These are phyloP conservation scores for Anthopleura sola DNA, from an alignment of 64 coral and sea anemone species.

Conservation along the genomic window DNA sequence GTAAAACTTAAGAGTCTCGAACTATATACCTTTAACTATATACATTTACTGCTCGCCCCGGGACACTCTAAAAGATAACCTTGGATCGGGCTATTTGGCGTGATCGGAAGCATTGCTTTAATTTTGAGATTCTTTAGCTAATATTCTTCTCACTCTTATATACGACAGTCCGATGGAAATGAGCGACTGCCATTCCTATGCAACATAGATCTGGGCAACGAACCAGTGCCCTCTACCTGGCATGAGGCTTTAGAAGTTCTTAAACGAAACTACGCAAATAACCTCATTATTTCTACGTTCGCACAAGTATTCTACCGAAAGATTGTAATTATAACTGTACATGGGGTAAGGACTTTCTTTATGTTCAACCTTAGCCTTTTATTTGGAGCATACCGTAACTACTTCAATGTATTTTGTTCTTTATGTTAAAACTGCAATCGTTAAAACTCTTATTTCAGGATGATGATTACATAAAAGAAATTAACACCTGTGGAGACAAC, in stretches of 20 bases:
- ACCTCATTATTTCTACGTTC: conserved; percentile 25
- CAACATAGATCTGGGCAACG: conserved; percentile 33
- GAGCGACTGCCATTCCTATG: conserved; percentile 46
- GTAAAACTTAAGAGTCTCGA: too few species aligned
- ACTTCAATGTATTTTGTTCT: neutral
- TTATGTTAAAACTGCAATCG: neutral
- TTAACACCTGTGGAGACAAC: neutral
- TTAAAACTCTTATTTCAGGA: conserved; percentile 12
- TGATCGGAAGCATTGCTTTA: too few species aligned
- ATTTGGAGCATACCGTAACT: neutral
- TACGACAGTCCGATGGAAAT: conserved; percentile 19
- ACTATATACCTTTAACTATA: neutral
- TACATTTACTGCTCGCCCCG: neutral
- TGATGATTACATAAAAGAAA: conserved; percentile 26
- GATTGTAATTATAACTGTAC: conserved; percentile 37
- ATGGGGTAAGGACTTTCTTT: conserved; percentile 28
- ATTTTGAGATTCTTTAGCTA: too few species aligned
- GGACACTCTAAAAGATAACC: neutral
- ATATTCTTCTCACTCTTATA: conserved; percentile 20
- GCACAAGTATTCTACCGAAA: conserved; percentile 32
- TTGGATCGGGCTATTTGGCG: neutral
- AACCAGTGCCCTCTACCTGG: conserved; percentile 44
- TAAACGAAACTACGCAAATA: conserved; percentile 33
- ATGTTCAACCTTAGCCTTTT: neutral
- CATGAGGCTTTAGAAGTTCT: conserved; percentile 25